phyloP scores from a whole-genome alignment of 2,113 vertebrate species.

The Tympanuchus pallidicinctus region DNA sequence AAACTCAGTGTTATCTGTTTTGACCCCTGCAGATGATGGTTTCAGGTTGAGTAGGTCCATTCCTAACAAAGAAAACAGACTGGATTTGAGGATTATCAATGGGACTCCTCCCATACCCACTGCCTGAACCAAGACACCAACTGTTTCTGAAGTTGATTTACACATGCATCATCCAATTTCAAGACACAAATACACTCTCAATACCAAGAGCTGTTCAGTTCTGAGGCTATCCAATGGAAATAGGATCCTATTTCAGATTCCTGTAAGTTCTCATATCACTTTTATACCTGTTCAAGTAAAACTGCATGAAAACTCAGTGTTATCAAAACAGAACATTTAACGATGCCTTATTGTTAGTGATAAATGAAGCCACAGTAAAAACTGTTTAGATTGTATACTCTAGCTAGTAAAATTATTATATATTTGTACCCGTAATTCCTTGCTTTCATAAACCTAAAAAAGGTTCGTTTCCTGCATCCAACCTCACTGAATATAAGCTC shows the following conservation, averaged over 20 bases:
- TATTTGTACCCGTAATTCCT: not conserved
- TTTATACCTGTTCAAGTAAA: not conserved
- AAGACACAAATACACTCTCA: not conserved
- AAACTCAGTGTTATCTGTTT: not conserved
- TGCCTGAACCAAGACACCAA: not conserved
- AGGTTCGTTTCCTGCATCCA: rapidly evolving
- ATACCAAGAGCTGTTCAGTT: not conserved
- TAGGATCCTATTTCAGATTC: not conserved
- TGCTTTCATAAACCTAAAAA: not conserved
- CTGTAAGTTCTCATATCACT: not conserved
- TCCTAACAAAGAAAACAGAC: not conserved
- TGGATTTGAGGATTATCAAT: not conserved
- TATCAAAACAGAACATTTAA: not conserved
- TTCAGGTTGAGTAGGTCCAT: not conserved
- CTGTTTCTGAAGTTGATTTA: not conserved
- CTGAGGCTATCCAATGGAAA: not conserved
- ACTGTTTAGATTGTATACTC: not conserved
- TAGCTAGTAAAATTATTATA: too few relatives aligned
- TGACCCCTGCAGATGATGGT: not conserved
- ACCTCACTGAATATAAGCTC: not conserved
- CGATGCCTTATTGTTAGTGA: not conserved
- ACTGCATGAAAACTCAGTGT: not conserved
- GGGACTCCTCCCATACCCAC: rapidly evolving
- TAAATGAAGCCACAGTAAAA: not conserved
- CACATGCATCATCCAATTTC: not conserved